Percentiles rank a stretch among this genome's conserved stretches.
These are phyloP conservation scores for Pitangus sulphuratus DNA, from an alignment of 2,797 vertebrate species.

Conservation along the genomic window DNA sequence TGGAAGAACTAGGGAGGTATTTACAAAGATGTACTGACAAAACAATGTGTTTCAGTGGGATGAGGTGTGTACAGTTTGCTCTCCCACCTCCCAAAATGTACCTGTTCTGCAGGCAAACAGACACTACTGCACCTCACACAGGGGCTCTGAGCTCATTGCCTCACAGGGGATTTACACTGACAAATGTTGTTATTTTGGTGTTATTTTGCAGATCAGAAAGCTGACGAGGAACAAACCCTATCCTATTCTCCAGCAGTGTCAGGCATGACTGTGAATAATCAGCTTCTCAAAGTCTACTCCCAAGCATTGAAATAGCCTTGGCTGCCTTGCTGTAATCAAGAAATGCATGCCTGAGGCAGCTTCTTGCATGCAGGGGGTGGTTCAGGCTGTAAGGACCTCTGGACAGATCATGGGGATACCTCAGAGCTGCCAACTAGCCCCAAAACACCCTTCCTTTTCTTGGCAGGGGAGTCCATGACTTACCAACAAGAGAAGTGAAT, in stretches of 20 bases:
- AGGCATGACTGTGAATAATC: neutral
- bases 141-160: neutral
- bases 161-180: neutral
- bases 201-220: neutral
- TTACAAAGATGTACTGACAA: neutral
- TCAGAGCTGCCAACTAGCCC: neutral
- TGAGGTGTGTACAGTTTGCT: neutral
- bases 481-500: neutral
- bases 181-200: neutral
- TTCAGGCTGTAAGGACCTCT: neutral
- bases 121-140: neutral
- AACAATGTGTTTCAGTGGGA: rapidly evolving
- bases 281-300: neutral
- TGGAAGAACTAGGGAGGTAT: neutral
- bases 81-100: neutral
- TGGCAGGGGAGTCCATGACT: neutral
- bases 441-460: neutral
- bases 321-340: neutral
- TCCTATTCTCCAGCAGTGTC: neutral
- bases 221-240: neutral
- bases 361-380: neutral
- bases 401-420: neutral
- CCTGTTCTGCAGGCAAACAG: neutral
- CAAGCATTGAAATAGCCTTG: neutral
- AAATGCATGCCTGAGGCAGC: neutral